phyloP scores from a whole-genome alignment of 2,113 vertebrate species.

The Indicator maculatus region DNA sequence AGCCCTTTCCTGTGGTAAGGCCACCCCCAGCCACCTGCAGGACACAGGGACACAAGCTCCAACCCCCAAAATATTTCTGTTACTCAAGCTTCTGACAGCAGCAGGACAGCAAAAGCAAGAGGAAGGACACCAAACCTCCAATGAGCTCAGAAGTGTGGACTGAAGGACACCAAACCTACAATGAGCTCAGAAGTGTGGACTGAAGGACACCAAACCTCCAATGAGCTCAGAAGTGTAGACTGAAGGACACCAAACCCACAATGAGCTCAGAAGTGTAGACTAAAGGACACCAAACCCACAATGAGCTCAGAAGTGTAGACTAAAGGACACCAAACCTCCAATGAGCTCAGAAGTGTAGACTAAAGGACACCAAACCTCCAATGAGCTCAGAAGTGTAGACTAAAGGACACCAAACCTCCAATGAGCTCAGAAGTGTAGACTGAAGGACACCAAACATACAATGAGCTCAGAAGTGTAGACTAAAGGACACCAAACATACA shows the following conservation, averaged over 20 bases:
- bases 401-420: not conserved
- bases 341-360: too few relatives aligned
- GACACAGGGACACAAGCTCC: not conserved
- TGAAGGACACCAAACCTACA: not conserved
- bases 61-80: not conserved
- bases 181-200: not conserved
- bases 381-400: not conserved
- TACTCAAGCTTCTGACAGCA: not conserved
- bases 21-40: not conserved
- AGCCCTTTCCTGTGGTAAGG: rapidly evolving
- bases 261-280: not conserved
- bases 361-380: not conserved
- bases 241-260: not conserved
- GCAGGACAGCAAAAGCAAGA: not conserved
- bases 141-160: too few relatives aligned
- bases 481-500: not conserved
- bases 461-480: not conserved
- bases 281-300: not conserved
- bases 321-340: not conserved
- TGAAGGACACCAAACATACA: not conserved
- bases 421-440: not conserved
- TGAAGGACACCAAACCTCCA: not conserved
- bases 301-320: not conserved
- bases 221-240: not conserved
- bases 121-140: not conserved